Evolutionary conservation across 2,113 vertebrate species (phyloP).

Genomic region (Limnothrissa miodon): DNA sequence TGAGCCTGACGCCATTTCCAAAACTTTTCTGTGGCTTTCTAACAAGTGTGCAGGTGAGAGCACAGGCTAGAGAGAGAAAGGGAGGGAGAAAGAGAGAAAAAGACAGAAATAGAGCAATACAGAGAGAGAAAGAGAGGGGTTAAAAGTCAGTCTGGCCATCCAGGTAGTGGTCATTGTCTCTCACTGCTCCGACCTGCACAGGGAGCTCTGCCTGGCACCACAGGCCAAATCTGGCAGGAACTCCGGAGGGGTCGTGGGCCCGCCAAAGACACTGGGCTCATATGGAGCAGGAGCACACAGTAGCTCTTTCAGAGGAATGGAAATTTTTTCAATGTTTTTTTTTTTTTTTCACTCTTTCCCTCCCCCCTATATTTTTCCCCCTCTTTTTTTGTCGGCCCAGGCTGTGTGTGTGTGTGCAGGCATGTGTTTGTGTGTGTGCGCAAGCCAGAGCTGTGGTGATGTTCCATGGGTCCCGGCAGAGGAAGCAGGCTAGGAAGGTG

Average conservation of each 20-base stretch:
- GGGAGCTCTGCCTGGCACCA: neutral
- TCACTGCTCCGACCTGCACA: neutral
- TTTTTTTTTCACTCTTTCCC: neutral
- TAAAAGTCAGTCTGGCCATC: conserved; percentile 1
- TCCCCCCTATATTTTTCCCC: neutral
- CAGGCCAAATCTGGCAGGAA: neutral
- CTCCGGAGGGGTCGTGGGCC: neutral
- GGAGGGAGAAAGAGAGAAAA: neutral
- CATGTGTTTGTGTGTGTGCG: conserved; percentile 15
- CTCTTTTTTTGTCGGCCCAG: conserved; percentile 24
- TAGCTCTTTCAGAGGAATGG: conserved; percentile 7
- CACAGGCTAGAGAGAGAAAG: neutral
- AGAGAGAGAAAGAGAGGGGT: no score
- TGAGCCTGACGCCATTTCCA: neutral
- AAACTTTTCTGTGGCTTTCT: neutral
- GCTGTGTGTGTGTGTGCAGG: neutral
- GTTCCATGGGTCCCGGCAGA: neutral
- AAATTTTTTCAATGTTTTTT: neutral
- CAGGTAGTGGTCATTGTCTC: neutral
- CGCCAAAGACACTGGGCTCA: neutral
- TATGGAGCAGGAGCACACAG: neutral
- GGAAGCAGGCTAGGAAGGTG: conserved; percentile 8
- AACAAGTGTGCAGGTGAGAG: neutral
- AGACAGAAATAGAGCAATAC: no score
- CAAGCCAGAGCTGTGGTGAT: neutral